Base-by-base conservation (phyloP, 1,140 invertebrate species). In the Drosophila auraria region DNA sequence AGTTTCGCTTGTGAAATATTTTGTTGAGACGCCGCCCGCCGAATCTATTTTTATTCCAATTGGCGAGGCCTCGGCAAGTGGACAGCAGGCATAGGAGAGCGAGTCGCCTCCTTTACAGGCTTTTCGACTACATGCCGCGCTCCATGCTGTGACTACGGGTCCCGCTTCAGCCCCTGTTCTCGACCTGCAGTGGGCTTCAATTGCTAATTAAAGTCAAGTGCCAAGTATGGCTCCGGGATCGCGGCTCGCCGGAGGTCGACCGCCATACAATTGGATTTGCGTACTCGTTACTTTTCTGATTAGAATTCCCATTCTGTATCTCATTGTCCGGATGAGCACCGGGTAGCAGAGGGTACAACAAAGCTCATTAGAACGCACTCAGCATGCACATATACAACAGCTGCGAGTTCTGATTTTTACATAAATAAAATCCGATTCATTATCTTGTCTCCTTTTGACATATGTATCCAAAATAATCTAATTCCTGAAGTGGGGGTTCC, bases 41-140 rank as follows among this genome's bases (percentile, higher is more conserved):
- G 75, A 83, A 74, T 87, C 69, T 87, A 87, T 87, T 87, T 87
- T 70, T 80, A 70, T 74, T 72, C 58, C 83, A 87, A 87, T 87
- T 87, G 68, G 56, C 82, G 78, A 84, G 82, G 82, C 82, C 78
- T 44, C 40, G 50, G 40, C 9, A 11, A 36, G 42, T 42, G 27
- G 15, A 62, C 71, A 47, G 68, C 45, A 17, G 45, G 25, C 42
- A 20, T 23, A 36, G 42, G 14, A 30, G 42, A 17, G 12, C 60
- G 25, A 27, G 30, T 64, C 83, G 83, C 68, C 77, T 68, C 87
- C 79, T 73, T 78, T 77, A 77, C 80, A 74, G 74, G 66, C 56
- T 75, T 30, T 53, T 30, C 12, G 38, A 25, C 51, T 58, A 23
- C 51, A 30, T 27, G 36, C 58, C 38, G 15, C 25, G 47, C 49